A percentile compares a stretch with the other conserved stretches of the same genome.
phyloP scores from a whole-genome alignment of 2,113 vertebrate species.

The Lampris megalopsis region DNA sequence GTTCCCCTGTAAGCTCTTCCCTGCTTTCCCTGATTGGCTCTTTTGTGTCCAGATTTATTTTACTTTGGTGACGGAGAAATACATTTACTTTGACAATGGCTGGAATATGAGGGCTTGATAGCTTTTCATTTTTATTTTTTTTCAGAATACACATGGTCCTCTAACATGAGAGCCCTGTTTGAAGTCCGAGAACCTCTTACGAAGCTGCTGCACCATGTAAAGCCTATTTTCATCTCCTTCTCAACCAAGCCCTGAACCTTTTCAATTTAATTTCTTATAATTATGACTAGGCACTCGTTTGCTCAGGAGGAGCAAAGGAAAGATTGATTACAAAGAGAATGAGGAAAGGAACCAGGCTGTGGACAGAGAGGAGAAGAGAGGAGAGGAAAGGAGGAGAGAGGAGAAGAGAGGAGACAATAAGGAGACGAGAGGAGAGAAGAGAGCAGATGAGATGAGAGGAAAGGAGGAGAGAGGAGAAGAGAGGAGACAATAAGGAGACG shows the following conservation, averaged over 20 bases:
- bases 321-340: neutral
- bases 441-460: no score
- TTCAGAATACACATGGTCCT: slow-evolving; percentile 29
- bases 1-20: slow-evolving; percentile 36
- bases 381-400: neutral
- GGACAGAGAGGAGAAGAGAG: neutral
- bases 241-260: neutral
- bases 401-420: no score
- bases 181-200: slow-evolving; percentile 5
- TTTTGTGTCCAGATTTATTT: slow-evolving; percentile 45
- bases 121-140: slow-evolving; percentile 38
- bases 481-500: no score
- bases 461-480: no score
- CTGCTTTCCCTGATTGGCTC: slow-evolving; percentile 59
- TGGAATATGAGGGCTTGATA: slow-evolving; percentile 15
- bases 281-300: neutral
- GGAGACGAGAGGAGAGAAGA: no score
- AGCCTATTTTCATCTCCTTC: neutral
- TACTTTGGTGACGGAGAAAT: slow-evolving; percentile 31
- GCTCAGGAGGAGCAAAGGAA: neutral
- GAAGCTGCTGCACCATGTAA: slow-evolving; percentile 1
- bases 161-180: neutral
- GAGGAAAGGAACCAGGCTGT: neutral
- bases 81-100: slow-evolving; percentile 49
- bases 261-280: slow-evolving; percentile 21